Conservation (phyloP, 2,888 invertebrate genomes). For the Pseudoips prasinana region DNA sequence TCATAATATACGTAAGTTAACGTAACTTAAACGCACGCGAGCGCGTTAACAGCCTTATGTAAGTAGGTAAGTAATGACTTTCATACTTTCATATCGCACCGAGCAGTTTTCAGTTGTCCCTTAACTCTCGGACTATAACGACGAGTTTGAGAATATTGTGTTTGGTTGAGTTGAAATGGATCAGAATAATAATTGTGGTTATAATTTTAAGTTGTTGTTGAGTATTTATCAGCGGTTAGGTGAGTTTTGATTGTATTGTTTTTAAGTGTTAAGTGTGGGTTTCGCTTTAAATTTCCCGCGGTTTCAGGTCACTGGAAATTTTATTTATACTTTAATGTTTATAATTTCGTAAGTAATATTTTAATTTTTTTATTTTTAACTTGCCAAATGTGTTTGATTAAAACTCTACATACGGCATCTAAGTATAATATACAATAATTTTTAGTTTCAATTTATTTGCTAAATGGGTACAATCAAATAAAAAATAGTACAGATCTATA, state of each 20-base stretch:
- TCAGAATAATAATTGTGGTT: conserved; percentile 26
- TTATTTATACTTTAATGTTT: no score
- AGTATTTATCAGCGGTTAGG: conserved; percentile 33
- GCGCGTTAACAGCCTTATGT: conserved; percentile 28
- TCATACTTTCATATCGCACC: conserved; percentile 37
- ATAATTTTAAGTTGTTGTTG: conserved; percentile 32
- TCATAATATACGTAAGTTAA: conserved; percentile 18
- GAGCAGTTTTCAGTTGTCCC: conserved; percentile 31
- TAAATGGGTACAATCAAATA: no score
- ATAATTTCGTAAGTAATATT: no score
- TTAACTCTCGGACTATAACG: conserved; percentile 23
- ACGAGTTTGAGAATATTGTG: conserved; percentile 21
- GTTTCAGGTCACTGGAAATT: no score
- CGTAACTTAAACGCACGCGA: conserved; percentile 33
- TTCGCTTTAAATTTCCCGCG: no score
- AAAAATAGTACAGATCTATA: no score
- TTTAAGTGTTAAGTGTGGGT: no score
- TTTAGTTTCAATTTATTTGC: no score
- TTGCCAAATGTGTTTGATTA: no score
- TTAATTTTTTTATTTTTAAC: no score
- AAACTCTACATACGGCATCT: no score
- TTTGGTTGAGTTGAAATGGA: conserved; percentile 19
- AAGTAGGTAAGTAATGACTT: conserved; percentile 33
- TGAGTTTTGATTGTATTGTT: conserved; percentile 16
- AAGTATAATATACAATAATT: no score